A percentile compares a stretch with the other conserved stretches of the same genome.
These are phyloP conservation scores for Pterocles orientalis DNA, from an alignment of 2,113 vertebrate genomes.

Conservation along the genomic window DNA sequence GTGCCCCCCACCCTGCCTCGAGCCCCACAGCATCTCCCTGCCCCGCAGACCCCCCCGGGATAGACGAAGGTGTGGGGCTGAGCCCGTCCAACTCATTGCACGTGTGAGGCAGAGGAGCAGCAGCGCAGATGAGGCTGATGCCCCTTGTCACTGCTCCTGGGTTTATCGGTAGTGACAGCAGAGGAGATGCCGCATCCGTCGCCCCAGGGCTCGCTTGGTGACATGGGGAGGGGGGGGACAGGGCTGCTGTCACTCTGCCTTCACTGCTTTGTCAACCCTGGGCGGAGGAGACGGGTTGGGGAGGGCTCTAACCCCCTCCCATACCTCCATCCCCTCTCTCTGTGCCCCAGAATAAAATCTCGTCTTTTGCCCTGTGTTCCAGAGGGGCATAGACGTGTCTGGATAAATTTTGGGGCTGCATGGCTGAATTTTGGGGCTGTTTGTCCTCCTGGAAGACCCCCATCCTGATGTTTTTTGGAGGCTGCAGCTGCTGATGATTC, in stretches of 20 bases:
- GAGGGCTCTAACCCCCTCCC: not conserved
- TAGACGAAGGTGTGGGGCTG: not conserved
- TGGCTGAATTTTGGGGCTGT: not conserved
- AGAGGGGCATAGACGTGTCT: not conserved
- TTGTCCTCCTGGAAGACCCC: not conserved
- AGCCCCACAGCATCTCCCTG: too few species aligned
- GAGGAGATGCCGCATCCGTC: not conserved
- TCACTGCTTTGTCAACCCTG: not conserved
- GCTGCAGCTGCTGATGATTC: not conserved
- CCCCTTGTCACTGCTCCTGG: not conserved
- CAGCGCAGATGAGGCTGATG: not conserved
- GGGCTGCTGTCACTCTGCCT: not conserved
- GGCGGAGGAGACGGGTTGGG: not conserved
- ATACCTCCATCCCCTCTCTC: not conserved
- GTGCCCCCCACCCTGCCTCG: too few species aligned
- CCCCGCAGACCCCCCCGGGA: fast-evolving
- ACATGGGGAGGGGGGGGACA: not conserved
- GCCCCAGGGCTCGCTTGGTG: not conserved
- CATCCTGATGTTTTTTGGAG: not conserved
- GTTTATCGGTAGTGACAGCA: not conserved
- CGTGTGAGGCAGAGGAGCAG: not conserved
- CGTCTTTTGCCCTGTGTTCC: too few species aligned
- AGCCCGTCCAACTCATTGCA: not conserved
- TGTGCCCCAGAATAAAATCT: not conserved
- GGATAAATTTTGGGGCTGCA: not conserved